These are phyloP conservation scores for Bradypus variegatus DNA, from an alignment of 2,797 vertebrate species.

Conservation along the genomic window DNA sequence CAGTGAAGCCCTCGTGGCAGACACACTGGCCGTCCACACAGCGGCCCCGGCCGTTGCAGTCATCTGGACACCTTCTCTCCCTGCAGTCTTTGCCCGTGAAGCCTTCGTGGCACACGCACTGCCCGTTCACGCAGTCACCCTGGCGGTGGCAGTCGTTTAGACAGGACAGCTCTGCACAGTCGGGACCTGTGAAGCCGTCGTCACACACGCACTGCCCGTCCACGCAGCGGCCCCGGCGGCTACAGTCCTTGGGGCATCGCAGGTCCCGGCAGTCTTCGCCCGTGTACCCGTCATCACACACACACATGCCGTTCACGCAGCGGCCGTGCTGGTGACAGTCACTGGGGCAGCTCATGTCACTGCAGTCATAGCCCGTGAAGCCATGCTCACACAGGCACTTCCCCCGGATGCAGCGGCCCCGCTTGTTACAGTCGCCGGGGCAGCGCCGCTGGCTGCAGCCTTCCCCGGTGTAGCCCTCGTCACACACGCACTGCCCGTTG, in stretches of 20 bases:
- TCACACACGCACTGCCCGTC: constrained; percentile 86
- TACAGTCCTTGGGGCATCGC: constrained; percentile 84
- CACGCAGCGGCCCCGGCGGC: constrained; percentile 79
- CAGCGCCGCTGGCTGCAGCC: constrained; percentile 84
- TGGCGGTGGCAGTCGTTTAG: constrained; percentile 80
- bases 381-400: constrained; percentile 81
- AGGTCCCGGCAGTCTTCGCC: constrained; percentile 83
- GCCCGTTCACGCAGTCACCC: constrained; percentile 76
- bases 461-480: constrained; percentile 81
- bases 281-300: constrained; percentile 78
- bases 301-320: constrained; percentile 83
- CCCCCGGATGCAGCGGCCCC: constrained; percentile 80
- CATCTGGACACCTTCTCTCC: constrained; percentile 76
- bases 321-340: constrained; percentile 81
- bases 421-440: constrained; percentile 79
- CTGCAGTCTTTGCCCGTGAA: constrained; percentile 83
- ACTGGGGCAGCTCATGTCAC: constrained; percentile 81
- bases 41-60: constrained; percentile 72
- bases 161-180: constrained; percentile 86
- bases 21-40: constrained; percentile 72
- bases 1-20: constrained; percentile 84
- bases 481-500: constrained; percentile 84
- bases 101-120: constrained; percentile 83
- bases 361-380: constrained; percentile 80
- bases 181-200: constrained; percentile 79